Evolutionary conservation across 1,140 invertebrate genomes (phyloP), one percentile per base, ranked within the genome.

Genomic region (Dolichoris vasculosae): DNA sequence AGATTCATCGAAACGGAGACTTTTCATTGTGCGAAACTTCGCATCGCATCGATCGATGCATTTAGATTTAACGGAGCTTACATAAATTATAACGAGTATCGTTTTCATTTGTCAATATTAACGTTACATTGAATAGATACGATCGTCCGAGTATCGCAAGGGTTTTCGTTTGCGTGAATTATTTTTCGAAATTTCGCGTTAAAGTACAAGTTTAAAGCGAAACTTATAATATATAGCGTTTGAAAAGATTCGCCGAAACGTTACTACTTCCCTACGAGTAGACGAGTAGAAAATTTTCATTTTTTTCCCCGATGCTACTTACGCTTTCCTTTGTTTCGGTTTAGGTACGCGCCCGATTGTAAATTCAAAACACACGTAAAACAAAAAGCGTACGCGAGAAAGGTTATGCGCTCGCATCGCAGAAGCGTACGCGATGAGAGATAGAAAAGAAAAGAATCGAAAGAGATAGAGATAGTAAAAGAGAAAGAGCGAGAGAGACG

Each of bases 301-400:
- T 71, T 82, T 82, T 64, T n/a, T 23, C 20, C n/a, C n/a, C 55
- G 8, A 40, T 63, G 8, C 7, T 32, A 30, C 13, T 20, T 67
- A 46, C 35, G 40, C 15, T 82, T 82, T 64, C 30, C 77, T 84
- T 67, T 71, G 59, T 59, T 83, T 32, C 7, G 11, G 43, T 13
- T 23, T 43, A 73, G 13, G 67, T 80, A 32, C n/a, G 46, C 46
- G 46, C 55, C 48, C 46, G 55, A 78, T 46, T 81, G 80, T 83
- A 87, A 87, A 86, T 80, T 86, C 77, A 64, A 86, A 89, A 86
- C 85, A 71, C 80, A 75, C 71, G 82, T 87, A 87, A 84, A 87
- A 76, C 82, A 87, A 80, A 80, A 78, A 75, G 67, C 48, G 35
- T 59, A 43, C 26, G 30, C 38, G 77, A 75, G 67, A 75, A 75